These are phyloP conservation scores for Perca fluviatilis DNA, from an alignment of 2,113 vertebrate species.

Conservation along the genomic window DNA sequence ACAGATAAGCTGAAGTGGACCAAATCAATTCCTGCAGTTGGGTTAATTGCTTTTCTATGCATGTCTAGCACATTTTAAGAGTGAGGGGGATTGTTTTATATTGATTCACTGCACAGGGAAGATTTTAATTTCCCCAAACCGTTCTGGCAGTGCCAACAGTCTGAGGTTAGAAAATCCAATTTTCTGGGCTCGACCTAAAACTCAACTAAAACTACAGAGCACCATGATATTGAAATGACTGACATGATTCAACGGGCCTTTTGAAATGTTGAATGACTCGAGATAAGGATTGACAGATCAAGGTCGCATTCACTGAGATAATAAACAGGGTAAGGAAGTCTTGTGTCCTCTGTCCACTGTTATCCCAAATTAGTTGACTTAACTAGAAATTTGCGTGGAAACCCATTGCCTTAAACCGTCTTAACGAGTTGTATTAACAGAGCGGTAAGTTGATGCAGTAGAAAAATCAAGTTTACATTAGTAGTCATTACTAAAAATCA, in stretches of 20 bases:
- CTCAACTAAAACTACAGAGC: constrained; percentile 39
- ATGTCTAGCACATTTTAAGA: constrained; percentile 68
- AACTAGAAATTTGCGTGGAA: too few species aligned
- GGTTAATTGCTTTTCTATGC: constrained; percentile 80
- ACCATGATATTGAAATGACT: constrained; percentile 56
- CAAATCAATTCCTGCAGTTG: constrained; percentile 76
- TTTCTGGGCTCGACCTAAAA: constrained; percentile 49
- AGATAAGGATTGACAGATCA: constrained; percentile 67
- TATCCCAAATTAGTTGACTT: too few species aligned
- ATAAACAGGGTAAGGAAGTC: constrained; percentile 36
- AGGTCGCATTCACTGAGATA: constrained; percentile 49
- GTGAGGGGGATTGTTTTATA: constrained; percentile 59
- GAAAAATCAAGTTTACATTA: too few species aligned
- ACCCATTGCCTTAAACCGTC: too few species aligned
- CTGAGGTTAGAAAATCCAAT: constrained; percentile 72
- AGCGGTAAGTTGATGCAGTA: too few species aligned
- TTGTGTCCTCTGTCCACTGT: constrained; percentile 31
- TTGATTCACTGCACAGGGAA: constrained; percentile 71
- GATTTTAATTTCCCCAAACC: constrained; percentile 72
- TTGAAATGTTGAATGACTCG: constrained; percentile 38
- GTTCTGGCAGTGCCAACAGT: constrained; percentile 42
- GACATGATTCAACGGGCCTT: constrained; percentile 50
- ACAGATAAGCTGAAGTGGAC: constrained; percentile 72
- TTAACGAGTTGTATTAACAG: too few species aligned
- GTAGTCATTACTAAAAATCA: too few species aligned